Base-by-base conservation (phyloP, 2,113 vertebrate genomes). In the Cottus gobio region DNA sequence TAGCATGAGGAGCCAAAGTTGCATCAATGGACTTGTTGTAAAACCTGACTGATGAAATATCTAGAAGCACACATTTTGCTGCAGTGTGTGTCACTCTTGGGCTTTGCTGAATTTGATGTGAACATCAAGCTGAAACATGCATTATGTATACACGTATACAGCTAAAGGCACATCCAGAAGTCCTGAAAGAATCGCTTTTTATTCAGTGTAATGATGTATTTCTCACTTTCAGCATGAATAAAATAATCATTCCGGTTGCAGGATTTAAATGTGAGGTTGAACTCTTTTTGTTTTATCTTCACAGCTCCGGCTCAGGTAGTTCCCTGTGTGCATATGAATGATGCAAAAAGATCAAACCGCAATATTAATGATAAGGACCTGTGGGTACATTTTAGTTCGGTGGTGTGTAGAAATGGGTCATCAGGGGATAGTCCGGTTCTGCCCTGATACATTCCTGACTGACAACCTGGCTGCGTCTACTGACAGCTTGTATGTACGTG, bases 311-410 rank as follows among this genome's bases (percentile, higher is more conserved):
- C 60, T 71, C 67, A 77, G 57, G 71, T 84, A 69, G 50, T 65
- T 85, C 81, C 62, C 64, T 65, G 5, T 22, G 28, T 24, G 48
- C n/a, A 57, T 50, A 70, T 36, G 44, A 72, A 77, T 76, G 68
- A 85, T 30, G 67, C 26, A 37, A 77, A 65, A 54, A 85, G 86
- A 90, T 93, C 85, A 93, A 89, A 88, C 71, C 52, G 90, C 62
- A 90, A 82, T 86, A 91, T 91, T 91, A 83, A 93, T 91, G 80
- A 85, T 30, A 22, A 39, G 58, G 72, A 72, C 66, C 57, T 34
- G 50, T 13, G 58, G 82, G 62, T 65, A 31, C 37, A 62, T 79
- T 90, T 79, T 61, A 63, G 42, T 58, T 57, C 24, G 56, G 6
- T 58, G 5, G 20, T 85, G 75, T 71, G 69, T 42, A n/a, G 57